Evolutionary conservation across 2,113 vertebrate species (phyloP).

Genomic region (Uria lomvia): DNA sequence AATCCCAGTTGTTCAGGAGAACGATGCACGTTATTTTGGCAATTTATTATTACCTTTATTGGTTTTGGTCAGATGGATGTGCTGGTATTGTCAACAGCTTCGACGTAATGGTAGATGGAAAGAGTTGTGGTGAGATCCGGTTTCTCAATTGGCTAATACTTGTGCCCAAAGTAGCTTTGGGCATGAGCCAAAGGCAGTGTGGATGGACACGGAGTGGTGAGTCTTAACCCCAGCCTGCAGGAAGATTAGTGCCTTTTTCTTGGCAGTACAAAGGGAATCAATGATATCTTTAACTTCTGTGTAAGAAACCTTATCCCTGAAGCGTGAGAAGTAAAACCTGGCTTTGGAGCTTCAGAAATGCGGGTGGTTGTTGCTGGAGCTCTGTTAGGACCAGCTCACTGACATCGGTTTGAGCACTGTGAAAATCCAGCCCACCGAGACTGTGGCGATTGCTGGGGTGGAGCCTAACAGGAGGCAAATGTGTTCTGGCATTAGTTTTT

Average conservation of each 20-base stretch:
- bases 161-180: background rate
- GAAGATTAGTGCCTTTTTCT: background rate
- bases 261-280: background rate
- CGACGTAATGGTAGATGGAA: fast-evolving
- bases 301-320: background rate
- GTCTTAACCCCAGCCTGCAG: background rate
- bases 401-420: fast-evolving
- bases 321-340: background rate
- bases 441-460: background rate
- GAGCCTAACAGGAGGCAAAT: background rate
- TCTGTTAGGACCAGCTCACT: background rate
- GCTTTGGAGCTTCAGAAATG: background rate
- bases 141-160: background rate
- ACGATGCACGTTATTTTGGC: fast-evolving
- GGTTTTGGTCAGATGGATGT: background rate
- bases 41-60: fast-evolving
- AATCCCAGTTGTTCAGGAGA: background rate
- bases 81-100: background rate
- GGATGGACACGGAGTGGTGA: background rate
- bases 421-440: fast-evolving
- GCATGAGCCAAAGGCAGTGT: fast-evolving
- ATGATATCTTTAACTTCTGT: background rate
- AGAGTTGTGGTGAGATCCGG: background rate
- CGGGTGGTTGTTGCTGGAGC: background rate
- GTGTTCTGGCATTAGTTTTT: fast-evolving